Percentiles rank a stretch among this genome's conserved stretches.
These are phyloP conservation scores for Chironomus striatipennis DNA, from an alignment of 1,140 invertebrate genomes.

Conservation along the genomic window DNA sequence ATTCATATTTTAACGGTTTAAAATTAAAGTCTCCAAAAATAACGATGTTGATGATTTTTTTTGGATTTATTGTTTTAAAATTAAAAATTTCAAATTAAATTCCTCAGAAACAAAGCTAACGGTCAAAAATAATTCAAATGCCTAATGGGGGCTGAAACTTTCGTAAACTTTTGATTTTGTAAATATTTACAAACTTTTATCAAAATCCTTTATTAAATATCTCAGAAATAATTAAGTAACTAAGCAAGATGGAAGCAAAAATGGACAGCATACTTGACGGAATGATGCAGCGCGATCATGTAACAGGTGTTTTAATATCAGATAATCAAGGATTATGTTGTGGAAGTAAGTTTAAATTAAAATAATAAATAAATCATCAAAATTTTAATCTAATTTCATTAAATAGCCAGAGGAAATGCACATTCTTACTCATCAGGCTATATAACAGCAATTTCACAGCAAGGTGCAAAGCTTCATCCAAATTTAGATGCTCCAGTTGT, in stretches of 20 bases:
- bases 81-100: no score
- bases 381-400: background rate
- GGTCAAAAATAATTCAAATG: no score
- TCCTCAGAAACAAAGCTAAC: no score
- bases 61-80: no score
- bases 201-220: background rate
- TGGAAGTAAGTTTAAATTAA: background rate
- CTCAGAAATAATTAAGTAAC: background rate
- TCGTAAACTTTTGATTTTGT: no score
- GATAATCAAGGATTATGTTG: background rate
- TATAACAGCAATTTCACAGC: background rate
- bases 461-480: background rate
- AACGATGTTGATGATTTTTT: no score
- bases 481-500: conserved; percentile 1
- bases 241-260: background rate
- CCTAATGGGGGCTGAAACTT: no score
- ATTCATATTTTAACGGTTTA: no score
- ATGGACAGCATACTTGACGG: background rate
- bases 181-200: background rate
- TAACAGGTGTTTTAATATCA: background rate
- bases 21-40: no score
- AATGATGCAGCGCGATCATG: background rate
- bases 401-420: background rate
- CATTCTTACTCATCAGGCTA: background rate
- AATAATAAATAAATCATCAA: background rate